phyloP scores from a whole-genome alignment of 1,140 invertebrate species.

The Ectropis grisescens region DNA sequence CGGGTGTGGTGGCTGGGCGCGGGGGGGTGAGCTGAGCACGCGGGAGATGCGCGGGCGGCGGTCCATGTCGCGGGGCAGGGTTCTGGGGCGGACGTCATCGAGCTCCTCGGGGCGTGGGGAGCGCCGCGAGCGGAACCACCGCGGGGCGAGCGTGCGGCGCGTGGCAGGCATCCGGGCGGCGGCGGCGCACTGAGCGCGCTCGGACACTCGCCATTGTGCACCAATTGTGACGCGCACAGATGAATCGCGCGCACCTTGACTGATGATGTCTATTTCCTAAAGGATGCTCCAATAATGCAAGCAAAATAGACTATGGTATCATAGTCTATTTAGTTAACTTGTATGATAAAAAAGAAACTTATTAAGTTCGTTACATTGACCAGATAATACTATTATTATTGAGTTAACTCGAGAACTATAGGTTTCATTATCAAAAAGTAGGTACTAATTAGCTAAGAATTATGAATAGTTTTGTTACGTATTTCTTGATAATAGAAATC shows the following conservation, averaged over 20 bases:
- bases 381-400: no score
- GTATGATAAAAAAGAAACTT: no score
- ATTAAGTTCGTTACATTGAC: no score
- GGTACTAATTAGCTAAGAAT: no score
- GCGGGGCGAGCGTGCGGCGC: slow-evolving; percentile 51
- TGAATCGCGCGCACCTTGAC: slow-evolving; percentile 48
- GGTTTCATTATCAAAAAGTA: no score
- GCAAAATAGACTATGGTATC: no score
- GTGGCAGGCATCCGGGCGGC: slow-evolving; percentile 52
- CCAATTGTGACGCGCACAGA: slow-evolving; percentile 39
- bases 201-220: slow-evolving; percentile 30
- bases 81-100: slow-evolving; percentile 29
- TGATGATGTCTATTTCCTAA: no score
- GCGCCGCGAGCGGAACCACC: slow-evolving; percentile 37
- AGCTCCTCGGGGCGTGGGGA: slow-evolving; percentile 21
- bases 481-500: no score
- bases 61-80: slow-evolving; percentile 41
- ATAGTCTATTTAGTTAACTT: no score
- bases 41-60: slow-evolving; percentile 38
- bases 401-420: no score
- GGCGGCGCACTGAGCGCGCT: slow-evolving; percentile 35
- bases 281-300: no score
- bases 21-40: slow-evolving; percentile 37
- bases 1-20: slow-evolving; percentile 20
- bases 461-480: no score